Evolutionary conservation across 2,113 vertebrate species (phyloP).

Genomic region (Paratilapia polleni): DNA sequence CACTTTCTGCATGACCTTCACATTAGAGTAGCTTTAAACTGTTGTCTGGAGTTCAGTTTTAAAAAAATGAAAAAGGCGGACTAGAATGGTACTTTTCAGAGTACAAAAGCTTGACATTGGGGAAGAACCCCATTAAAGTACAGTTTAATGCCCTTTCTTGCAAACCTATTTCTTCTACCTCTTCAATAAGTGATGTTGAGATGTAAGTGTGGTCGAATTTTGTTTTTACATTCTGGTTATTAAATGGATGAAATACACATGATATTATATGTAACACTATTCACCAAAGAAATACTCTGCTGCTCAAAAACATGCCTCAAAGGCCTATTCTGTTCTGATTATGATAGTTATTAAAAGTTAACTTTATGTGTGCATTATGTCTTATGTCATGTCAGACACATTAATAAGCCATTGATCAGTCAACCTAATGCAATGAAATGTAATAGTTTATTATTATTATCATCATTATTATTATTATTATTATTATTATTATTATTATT

Average conservation of each 20-base stretch:
- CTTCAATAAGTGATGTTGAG: background rate
- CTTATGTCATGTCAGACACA: background rate
- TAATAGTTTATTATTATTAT: background rate
- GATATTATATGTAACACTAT: background rate
- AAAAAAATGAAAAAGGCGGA: background rate
- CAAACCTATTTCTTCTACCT: background rate
- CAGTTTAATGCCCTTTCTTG: slow-evolving; percentile 7
- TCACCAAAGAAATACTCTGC: background rate
- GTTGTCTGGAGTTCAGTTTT: slow-evolving; percentile 47
- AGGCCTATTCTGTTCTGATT: background rate
- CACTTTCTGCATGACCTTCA: slow-evolving; percentile 81
- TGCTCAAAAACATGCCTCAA: background rate
- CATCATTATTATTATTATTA: too few species aligned
- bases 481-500: background rate
- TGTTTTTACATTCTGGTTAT: background rate
- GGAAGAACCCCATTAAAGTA: slow-evolving; percentile 13
- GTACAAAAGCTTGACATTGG: background rate
- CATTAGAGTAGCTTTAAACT: slow-evolving; percentile 57
- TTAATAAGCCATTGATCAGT: background rate
- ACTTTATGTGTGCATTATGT: background rate
- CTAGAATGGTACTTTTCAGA: slow-evolving; percentile 7
- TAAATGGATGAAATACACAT: too few species aligned
- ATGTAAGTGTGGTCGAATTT: too few species aligned
- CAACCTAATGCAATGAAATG: background rate
- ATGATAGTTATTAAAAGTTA: background rate